Evolutionary conservation across 2,113 vertebrate species (phyloP).

Genomic region (Anhinga rufa): DNA sequence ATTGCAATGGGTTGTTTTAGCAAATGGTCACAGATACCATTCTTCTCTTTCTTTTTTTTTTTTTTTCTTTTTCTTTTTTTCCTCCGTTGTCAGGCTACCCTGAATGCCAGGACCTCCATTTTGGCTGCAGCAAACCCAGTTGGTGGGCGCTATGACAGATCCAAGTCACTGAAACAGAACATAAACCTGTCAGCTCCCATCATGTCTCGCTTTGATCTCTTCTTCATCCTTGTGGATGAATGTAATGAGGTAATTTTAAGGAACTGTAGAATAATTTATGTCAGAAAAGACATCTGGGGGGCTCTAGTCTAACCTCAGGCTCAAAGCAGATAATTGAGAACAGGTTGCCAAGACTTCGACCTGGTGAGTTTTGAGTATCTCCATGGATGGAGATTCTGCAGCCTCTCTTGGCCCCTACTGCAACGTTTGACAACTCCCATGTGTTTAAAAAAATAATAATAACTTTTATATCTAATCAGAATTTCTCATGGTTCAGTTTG

Average conservation of each 20-base stretch:
- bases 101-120: slow-evolving; percentile 97
- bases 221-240: slow-evolving; percentile 98
- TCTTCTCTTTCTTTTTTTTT: not conserved
- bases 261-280: not conserved
- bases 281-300: not conserved
- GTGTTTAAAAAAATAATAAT: not conserved
- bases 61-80: not conserved
- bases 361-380: not conserved
- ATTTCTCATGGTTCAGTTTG: not conserved
- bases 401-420: not conserved
- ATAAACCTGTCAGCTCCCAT: slow-evolving; percentile 93
- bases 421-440: not conserved
- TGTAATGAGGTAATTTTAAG: slow-evolving; percentile 89
- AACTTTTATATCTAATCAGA: not conserved
- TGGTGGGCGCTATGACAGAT: slow-evolving; percentile 90
- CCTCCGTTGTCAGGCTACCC: slow-evolving; percentile 82
- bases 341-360: not conserved
- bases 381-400: not conserved
- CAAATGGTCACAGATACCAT: not conserved
- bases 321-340: not conserved
- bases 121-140: slow-evolving; percentile 96
- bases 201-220: slow-evolving; percentile 98
- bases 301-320: not conserved
- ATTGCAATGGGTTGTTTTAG: not conserved
- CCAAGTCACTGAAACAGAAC: slow-evolving; percentile 97